Base-by-base conservation (phyloP, 2,888 invertebrate genomes). In the Habroteleia sp. region DNA sequence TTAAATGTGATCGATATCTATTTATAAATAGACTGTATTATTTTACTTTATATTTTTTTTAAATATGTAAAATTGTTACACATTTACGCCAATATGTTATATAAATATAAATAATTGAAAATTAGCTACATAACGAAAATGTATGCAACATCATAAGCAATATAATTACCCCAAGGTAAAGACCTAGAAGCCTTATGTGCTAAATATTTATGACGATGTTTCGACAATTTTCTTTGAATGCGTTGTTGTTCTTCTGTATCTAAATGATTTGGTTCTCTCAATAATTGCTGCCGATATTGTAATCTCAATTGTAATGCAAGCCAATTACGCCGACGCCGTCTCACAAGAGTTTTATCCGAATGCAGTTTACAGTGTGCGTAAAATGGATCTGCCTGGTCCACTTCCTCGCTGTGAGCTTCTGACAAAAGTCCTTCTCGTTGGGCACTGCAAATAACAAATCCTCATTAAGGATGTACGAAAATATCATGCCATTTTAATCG, bases 331-430 rank as follows among this genome's bases (percentile, higher is more conserved):
- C 93, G 93, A 3, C 95, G 91, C 84, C 93, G 92, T 83, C 94
- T 94, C 29, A 96, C 94, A 69, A 95, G 91, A 2, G 94, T 92
- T 88, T 97, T 97, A 85, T 98, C 98, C 0, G 97, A 97, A 89
- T 99, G 98, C 41, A 97, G 91, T 87, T 95, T 96, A 87, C 98
- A 99, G 85, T 98, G 97, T 0, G 98, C 98, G 88, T 97, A 98
- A 88, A 97, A 99, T 0, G 98, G 98, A 90, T 98, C 98, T 0
- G 97, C 97, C 82, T 96, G 96, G 82, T 96, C 96, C 0, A 93
- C 94, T 87, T 96, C 96, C 83, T 96, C 96, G 0, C 94, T 94
- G 87, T 96, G 96, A 0, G 97, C 96, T 88, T 98, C 98, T 0
- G 97, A 97, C 42, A 98, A 89, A 48, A 97, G 91, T 0, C 98